Conservation (phyloP, 2,888 invertebrate species). For the Diabrotica balteata region DNA sequence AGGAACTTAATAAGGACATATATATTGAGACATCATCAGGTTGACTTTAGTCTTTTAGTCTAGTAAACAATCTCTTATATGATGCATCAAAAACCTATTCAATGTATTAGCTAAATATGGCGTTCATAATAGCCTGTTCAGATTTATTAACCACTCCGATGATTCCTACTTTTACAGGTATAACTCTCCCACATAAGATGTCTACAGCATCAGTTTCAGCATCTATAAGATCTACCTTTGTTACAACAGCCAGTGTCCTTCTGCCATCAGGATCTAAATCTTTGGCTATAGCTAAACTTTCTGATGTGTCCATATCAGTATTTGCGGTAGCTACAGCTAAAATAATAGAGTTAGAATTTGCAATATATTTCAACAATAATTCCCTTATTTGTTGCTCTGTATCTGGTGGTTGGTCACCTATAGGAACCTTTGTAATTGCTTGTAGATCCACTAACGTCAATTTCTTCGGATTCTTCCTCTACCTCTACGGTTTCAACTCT, state of each 20-base stretch:
- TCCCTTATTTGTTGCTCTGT: conserved; percentile 94
- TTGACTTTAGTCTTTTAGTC: too few relatives aligned
- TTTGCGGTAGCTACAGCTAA: conserved; percentile 97
- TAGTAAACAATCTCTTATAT: conserved; percentile 97
- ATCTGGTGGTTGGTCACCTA: conserved; percentile 98
- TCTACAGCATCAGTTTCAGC: conserved; percentile 99
- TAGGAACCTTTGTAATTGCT: too few relatives aligned
- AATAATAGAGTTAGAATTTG: conserved; percentile 97
- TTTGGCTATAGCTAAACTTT: conserved; percentile 94
- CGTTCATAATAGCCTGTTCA: conserved; percentile 96
- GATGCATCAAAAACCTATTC: conserved; percentile 97
- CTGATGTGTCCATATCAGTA: conserved; percentile 98
- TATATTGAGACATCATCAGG: too few relatives aligned
- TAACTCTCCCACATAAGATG: conserved; percentile 95
- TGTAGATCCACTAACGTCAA: too few relatives aligned
- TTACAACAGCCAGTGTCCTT: conserved; percentile 95
- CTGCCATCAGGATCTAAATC: conserved; percentile 96
- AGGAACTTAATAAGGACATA: too few relatives aligned
- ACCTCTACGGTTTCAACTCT: too few relatives aligned
- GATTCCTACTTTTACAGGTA: conserved; percentile 98
- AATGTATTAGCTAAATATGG: conserved; percentile 96
- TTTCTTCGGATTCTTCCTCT: too few relatives aligned
- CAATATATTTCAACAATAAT: conserved; percentile 86
- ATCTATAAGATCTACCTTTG: conserved; percentile 99
- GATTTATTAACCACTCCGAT: conserved; percentile 99